Conservation (phyloP, 2,113 vertebrate genomes). For the Gopherus flavomarginatus region DNA sequence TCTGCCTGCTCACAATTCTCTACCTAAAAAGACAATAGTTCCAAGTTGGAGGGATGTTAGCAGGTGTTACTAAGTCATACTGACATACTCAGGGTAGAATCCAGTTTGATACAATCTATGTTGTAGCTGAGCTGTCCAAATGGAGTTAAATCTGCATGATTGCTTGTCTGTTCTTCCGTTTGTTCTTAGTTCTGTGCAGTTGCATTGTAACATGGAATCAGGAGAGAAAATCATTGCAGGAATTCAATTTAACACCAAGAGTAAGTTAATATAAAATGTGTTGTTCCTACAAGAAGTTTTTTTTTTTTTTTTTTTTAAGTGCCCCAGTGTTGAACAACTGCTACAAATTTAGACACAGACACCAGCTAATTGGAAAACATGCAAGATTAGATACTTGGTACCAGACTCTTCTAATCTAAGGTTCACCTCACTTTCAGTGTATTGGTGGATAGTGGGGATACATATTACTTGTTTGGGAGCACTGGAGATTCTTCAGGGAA, state of each 20-base stretch:
- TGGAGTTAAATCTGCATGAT: background rate
- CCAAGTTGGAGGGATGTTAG: background rate
- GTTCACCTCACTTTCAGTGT: background rate
- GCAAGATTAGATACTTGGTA: conserved; percentile 50
- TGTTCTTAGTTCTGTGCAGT: background rate
- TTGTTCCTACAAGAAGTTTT: conserved; percentile 44
- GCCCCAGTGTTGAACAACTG: conserved; percentile 57
- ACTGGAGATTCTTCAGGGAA: background rate
- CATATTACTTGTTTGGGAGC: background rate
- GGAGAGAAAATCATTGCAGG: conserved; percentile 43
- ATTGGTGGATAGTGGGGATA: background rate
- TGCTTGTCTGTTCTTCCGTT: background rate
- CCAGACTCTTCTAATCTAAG: background rate
- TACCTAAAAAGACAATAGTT: background rate
- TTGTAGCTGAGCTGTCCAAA: background rate
- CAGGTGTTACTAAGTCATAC: background rate
- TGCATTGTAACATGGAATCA: background rate
- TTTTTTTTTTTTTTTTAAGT: conserved; percentile 24
- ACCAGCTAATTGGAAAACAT: conserved; percentile 65
- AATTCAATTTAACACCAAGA: conserved; percentile 58
- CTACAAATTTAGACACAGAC: conserved; percentile 67
- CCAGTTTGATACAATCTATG: background rate
- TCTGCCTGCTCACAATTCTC: background rate
- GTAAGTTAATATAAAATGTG: conserved; percentile 64
- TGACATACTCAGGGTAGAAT: background rate